phyloP scores from a whole-genome alignment of 1,140 invertebrate species.

The Drosophila yakuba region DNA sequence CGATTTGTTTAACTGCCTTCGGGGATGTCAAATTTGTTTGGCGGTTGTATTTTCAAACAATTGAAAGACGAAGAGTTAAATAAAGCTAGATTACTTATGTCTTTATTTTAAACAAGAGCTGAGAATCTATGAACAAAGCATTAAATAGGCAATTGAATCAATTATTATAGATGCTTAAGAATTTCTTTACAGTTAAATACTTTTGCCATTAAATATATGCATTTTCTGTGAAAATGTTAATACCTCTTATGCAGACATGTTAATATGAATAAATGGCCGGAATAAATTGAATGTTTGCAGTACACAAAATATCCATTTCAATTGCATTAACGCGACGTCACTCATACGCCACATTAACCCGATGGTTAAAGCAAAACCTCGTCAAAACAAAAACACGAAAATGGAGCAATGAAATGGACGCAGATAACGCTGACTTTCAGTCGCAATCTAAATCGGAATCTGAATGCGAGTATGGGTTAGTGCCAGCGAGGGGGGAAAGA shows the following conservation, averaged over 20 bases:
- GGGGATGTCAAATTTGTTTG: slow-evolving; percentile 8
- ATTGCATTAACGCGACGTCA: slow-evolving; percentile 52
- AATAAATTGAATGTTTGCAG: slow-evolving; percentile 5
- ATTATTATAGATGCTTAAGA: too few relatives aligned
- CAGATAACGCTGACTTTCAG: slow-evolving; percentile 33
- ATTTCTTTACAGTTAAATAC: too few relatives aligned
- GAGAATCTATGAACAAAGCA: too few relatives aligned
- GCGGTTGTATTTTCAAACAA: not conserved
- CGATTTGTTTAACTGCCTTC: slow-evolving; percentile 32
- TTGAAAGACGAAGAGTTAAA: not conserved
- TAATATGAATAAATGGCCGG: slow-evolving; percentile 1
- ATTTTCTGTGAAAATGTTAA: not conserved
- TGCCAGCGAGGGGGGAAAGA: slow-evolving; percentile 6
- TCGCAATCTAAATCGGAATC: slow-evolving; percentile 1
- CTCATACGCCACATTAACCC: slow-evolving; percentile 59
- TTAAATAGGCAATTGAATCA: too few relatives aligned
- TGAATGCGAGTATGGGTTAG: not conserved
- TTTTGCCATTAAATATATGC: not conserved
- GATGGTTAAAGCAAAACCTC: slow-evolving; percentile 11
- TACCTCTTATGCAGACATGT: not conserved
- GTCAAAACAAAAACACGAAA: slow-evolving; percentile 16
- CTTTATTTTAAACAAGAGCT: too few relatives aligned
- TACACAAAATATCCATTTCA: slow-evolving; percentile 40
- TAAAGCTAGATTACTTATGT: too few relatives aligned
- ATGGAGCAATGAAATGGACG: slow-evolving; percentile 37